phyloP scores from a whole-genome alignment of 1,140 invertebrate species.

The Mercenaria mercenaria region DNA sequence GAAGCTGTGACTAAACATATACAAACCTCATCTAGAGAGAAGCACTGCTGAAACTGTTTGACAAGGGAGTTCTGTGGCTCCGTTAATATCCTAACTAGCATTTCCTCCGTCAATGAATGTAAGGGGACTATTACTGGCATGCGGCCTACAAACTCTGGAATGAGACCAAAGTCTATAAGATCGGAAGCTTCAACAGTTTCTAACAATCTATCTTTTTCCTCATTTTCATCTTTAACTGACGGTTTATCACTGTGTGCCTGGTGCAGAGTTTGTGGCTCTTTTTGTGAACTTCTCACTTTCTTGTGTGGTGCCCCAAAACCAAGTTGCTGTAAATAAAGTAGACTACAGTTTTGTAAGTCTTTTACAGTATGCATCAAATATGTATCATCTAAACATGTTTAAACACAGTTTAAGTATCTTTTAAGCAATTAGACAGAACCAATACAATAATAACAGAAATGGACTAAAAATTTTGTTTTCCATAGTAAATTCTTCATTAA shows the following conservation, averaged over 20 bases:
- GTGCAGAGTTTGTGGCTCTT: not conserved
- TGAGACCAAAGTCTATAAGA: conserved; percentile 96
- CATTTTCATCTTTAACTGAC: conserved; percentile 71
- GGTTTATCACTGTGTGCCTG: not conserved
- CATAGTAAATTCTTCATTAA: too few relatives aligned
- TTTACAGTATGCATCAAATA: too few relatives aligned
- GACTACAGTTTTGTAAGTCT: not conserved
- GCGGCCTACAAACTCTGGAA: conserved; percentile 94
- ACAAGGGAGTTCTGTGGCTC: conserved; percentile 99
- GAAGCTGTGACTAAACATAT: too few relatives aligned
- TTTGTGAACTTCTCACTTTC: not conserved
- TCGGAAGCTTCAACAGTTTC: conserved; percentile 97
- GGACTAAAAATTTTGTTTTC: too few relatives aligned
- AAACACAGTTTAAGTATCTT: too few relatives aligned
- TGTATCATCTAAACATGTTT: too few relatives aligned
- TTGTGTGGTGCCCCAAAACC: conserved; percentile 49
- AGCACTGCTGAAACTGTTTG: conserved; percentile 93
- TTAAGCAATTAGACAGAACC: too few relatives aligned
- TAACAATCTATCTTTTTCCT: conserved; percentile 90
- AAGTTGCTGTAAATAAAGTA: conserved; percentile 30
- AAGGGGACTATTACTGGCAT: conserved; percentile 98
- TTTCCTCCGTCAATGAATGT: conserved; percentile 96
- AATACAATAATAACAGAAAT: too few relatives aligned
- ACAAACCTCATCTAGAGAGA: conserved; percentile 91
- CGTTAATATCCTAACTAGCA: conserved; percentile 97